Evolutionary conservation across 2,888 invertebrate genomes (phyloP).

Genomic region (Beris chalybata): DNA sequence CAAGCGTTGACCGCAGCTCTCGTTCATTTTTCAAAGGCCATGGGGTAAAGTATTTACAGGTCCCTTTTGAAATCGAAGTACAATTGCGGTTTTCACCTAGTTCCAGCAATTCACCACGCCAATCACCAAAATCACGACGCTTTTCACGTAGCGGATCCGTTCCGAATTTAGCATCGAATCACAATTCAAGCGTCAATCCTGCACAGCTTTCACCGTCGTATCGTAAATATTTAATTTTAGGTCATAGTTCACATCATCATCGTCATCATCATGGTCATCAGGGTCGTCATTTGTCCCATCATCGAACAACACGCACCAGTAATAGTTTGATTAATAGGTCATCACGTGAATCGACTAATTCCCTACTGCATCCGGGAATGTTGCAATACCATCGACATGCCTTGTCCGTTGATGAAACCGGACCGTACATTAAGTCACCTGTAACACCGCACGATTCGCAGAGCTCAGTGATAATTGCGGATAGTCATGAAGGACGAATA

Average conservation of each 20-base stretch:
- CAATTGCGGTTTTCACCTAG: neutral
- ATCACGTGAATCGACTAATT: constrained; percentile 51
- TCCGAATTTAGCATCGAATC: constrained; percentile 58
- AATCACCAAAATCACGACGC: constrained; percentile 50
- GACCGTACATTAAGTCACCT: constrained; percentile 50
- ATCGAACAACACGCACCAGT: constrained; percentile 48
- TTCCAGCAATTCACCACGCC: constrained; percentile 51
- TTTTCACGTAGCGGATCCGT: constrained; percentile 63
- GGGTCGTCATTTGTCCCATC: constrained; percentile 46
- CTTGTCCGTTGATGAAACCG: constrained; percentile 78
- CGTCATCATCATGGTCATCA: constrained; percentile 47
- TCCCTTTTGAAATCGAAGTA: neutral
- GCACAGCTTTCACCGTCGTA: constrained; percentile 46
- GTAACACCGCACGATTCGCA: constrained; percentile 37
- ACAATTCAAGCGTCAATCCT: constrained; percentile 34
- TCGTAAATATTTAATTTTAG: constrained; percentile 49
- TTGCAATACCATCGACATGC: constrained; percentile 72
- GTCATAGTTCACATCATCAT: constrained; percentile 50
- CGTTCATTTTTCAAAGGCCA: constrained; percentile 57
- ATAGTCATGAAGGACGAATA: constrained; percentile 55
- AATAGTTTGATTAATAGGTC: constrained; percentile 52
- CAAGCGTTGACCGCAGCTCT: constrained; percentile 58
- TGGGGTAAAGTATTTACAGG: constrained; percentile 42
- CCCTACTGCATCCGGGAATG: constrained; percentile 63
- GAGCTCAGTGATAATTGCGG: constrained; percentile 37